Conservation (phyloP, 2,113 vertebrate genomes). For the Seriola quinqueradiata region DNA sequence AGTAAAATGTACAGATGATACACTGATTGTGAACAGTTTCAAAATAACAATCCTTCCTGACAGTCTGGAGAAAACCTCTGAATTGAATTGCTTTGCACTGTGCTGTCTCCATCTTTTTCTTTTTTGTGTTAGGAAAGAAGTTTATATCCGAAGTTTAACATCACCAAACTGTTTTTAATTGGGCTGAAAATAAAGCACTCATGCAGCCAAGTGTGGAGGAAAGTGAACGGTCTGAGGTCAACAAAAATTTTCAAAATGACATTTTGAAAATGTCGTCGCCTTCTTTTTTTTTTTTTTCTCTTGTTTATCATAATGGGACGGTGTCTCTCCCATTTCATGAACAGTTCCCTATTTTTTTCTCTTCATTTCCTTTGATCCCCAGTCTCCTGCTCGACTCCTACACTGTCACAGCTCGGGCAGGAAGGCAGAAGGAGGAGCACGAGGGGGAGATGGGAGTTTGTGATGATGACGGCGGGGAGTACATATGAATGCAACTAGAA, state of each 20-base stretch:
- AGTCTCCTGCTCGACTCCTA: slow-evolving; percentile 7
- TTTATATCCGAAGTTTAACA: slow-evolving; percentile 21
- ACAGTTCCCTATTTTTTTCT: slow-evolving; percentile 8
- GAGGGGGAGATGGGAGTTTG: neutral
- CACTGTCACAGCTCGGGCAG: neutral
- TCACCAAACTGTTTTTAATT: slow-evolving; percentile 42
- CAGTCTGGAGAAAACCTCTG: neutral
- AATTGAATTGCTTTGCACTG: neutral
- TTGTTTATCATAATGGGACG: slow-evolving; percentile 59
- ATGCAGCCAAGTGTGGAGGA: slow-evolving; percentile 20
- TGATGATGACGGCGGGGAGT: neutral
- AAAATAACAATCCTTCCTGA: neutral
- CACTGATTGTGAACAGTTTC: neutral
- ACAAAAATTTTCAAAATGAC: slow-evolving; percentile 53
- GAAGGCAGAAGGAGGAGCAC: neutral
- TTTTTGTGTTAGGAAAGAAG: neutral
- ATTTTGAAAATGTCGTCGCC: slow-evolving; percentile 59
- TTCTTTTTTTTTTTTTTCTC: slow-evolving; percentile 43
- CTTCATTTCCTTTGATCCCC: slow-evolving; percentile 6
- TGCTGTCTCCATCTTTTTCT: neutral
- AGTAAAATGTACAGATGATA: neutral
- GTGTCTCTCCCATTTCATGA: slow-evolving; percentile 34
- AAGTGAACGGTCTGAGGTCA: slow-evolving; percentile 50
- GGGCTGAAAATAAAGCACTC: slow-evolving; percentile 32
- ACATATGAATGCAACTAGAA: neutral